A percentile compares a stretch with the other conserved stretches of the same genome.
phyloP scores from a whole-genome alignment of 2,797 vertebrate species.

The Acanthurus tractus region DNA sequence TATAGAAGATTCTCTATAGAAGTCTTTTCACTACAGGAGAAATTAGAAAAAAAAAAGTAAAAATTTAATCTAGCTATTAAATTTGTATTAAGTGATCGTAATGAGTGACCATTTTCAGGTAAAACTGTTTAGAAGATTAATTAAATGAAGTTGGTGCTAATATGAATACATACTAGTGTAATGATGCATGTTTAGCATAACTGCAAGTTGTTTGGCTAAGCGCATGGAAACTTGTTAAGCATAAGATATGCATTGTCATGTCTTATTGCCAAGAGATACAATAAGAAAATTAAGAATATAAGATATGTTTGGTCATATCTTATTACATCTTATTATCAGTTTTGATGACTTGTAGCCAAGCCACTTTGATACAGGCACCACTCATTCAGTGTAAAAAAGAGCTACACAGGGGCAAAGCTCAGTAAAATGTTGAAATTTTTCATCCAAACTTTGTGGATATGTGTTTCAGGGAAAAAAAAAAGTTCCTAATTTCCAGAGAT shows the following conservation, averaged over 20 bases:
- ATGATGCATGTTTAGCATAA: constrained; percentile 62
- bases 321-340: background rate
- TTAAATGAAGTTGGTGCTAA: constrained; percentile 11
- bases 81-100: constrained; percentile 5
- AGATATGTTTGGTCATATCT: constrained; percentile 40
- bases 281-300: constrained; percentile 27
- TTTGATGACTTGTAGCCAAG: constrained; percentile 62
- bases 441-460: constrained; percentile 77
- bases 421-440: constrained; percentile 66
- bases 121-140: background rate
- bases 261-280: constrained; percentile 26
- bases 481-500: constrained; percentile 61
- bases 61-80: background rate
- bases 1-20: constrained; percentile 90
- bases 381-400: too few species aligned
- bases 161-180: background rate
- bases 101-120: constrained; percentile 14
- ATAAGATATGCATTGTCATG: constrained; percentile 40
- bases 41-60: constrained; percentile 10
- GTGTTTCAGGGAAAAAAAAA: constrained; percentile 71
- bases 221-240: constrained; percentile 44
- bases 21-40: constrained; percentile 89
- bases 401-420: constrained; percentile 56
- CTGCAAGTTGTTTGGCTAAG: constrained; percentile 25
- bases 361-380: constrained; percentile 58